These are phyloP conservation scores for Papilio demoleus DNA, from an alignment of 2,888 invertebrate species.

Conservation along the genomic window DNA sequence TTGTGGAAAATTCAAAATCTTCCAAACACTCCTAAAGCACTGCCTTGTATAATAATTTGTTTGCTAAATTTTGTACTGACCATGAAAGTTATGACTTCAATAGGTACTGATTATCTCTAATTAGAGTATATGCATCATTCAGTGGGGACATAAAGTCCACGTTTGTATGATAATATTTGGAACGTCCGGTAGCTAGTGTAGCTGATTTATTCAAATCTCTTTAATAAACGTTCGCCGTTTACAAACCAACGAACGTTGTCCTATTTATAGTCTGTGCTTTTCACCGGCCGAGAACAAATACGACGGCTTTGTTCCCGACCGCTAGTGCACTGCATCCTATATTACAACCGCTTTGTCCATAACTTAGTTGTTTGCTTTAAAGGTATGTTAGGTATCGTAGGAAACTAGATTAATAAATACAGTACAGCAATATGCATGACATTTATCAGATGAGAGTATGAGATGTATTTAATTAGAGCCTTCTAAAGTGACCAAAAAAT, in stretches of 20 bases:
- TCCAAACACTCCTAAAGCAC: too few relatives aligned
- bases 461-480: too few relatives aligned
- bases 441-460: too few relatives aligned
- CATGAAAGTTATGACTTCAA: too few relatives aligned
- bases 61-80: too few relatives aligned
- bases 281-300: conserved; percentile 20
- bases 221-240: conserved; percentile 1
- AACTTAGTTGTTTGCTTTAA: background rate
- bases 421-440: background rate
- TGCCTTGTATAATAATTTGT: too few relatives aligned
- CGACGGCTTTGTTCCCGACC: background rate
- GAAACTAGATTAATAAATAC: background rate
- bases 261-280: conserved; percentile 27
- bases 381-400: background rate
- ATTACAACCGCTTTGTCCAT: conserved; percentile 14
- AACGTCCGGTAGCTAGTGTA: background rate
- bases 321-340: background rate
- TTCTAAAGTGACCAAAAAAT: too few relatives aligned
- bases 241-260: background rate
- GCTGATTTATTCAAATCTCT: background rate
- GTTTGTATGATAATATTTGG: background rate
- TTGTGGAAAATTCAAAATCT: too few relatives aligned
- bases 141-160: background rate
- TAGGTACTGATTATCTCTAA: too few relatives aligned
- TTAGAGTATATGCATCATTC: too few relatives aligned